These are phyloP conservation scores for Geodia barretti DNA, from an alignment of 37 sponge, comb jelly and placozoan species.

Conservation along the genomic window DNA sequence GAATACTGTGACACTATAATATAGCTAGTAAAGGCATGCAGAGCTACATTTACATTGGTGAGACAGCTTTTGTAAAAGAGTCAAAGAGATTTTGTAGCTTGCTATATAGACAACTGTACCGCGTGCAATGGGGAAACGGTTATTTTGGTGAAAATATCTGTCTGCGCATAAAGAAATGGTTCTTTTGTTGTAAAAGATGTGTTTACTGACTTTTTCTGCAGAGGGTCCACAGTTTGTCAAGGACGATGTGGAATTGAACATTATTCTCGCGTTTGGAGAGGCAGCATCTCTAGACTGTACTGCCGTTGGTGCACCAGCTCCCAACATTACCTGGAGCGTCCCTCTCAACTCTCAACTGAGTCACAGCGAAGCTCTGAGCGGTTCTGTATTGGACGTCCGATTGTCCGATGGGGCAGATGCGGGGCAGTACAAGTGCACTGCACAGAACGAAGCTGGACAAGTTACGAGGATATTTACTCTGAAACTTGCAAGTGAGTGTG, in stretches of 20 bases:
- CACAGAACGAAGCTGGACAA: not conserved
- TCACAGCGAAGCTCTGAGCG: not conserved
- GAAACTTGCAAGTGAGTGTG: constrained; percentile 1
- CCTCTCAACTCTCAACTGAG: not conserved
- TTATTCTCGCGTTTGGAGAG: not conserved
- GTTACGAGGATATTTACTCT: not conserved
- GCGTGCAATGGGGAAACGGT: no score
- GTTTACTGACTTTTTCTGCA: not conserved
- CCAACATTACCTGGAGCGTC: constrained; percentile 10
- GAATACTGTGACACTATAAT: no score
- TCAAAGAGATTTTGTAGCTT: no score
- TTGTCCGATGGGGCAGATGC: not conserved
- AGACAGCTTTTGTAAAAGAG: no score
- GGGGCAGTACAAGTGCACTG: constrained; percentile 9
- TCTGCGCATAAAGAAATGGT: no score
- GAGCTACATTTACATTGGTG: no score
- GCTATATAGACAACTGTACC: no score
- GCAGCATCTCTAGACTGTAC: constrained; percentile 3
- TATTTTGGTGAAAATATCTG: no score
- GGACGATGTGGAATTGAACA: not conserved
- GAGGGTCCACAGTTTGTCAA: constrained; percentile 6
- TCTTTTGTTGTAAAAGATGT: not conserved
- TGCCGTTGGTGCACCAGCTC: constrained; percentile 13
- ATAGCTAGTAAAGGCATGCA: no score
- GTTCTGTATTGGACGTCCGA: not conserved